Evolutionary conservation across 2,888 invertebrate species (phyloP), one percentile per base, ranked within the genome.

Genomic region (Nebria salina): DNA sequence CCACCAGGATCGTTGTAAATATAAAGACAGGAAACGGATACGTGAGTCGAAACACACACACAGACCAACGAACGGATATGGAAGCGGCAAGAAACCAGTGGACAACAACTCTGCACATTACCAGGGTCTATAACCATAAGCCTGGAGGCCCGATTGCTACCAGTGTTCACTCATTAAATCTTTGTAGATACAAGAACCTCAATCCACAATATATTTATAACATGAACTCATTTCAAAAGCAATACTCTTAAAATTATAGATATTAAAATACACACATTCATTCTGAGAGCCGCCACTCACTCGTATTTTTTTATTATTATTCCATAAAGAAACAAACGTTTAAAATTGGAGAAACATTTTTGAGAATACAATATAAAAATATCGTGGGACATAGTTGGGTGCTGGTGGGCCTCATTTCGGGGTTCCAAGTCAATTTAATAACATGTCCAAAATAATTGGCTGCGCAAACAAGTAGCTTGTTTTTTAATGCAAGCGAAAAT

Each of bases 381-480:
- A 54, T 7, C 54, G 54, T 54, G 54, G 54, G 13, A 86, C 86
- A 85, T 85, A 86, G 85, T 85, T 70, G 8, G 42, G 15, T 42
- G 11, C 42, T 68, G 34, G 25, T 9, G 54, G 20, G 42, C 68
- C 34, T 20, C 68, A 75, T 54, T 25, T 20, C 25, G 68, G 73
- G 73, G 41, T 68, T 34, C 66, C 54, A 43, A 75, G 75, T 34
- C 34, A 72, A 75, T 80, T 86, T 86, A 87, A 87, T 87, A 87
- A 87, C 87, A 85, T 87, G 87, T 87, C 86, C 86, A 85, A 87
- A 87, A 87, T 88, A 88, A 88, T 88, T 88, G 87, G 87, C 85
- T 86, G 86, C 86, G 85, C 85, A 87, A 87, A 87, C 87, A 87
- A 87, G 87, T 87, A 85, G 86, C 87, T 87, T 87, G 87, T 87